These are phyloP conservation scores for Drosophila falleni DNA, from an alignment of 2,888 invertebrate genomes.

Conservation along the genomic window DNA sequence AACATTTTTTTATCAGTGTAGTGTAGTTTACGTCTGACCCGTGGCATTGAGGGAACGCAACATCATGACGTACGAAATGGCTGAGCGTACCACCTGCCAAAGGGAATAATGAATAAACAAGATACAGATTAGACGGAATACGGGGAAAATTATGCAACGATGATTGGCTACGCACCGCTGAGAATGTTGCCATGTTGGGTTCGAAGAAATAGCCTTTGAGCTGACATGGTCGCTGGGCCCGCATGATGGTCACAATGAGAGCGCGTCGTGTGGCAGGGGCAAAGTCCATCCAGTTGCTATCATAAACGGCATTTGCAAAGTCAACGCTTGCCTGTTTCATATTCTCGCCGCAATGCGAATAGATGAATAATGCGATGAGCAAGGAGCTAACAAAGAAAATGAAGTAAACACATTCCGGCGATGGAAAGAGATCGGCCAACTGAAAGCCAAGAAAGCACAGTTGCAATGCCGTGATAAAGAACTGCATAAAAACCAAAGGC, in stretches of 20 bases:
- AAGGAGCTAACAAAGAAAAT: conserved; percentile 53
- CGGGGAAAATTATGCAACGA: neutral
- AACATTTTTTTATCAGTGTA: no score
- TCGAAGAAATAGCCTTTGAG: conserved; percentile 60
- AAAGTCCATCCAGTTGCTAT: conserved; percentile 56
- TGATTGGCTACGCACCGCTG: conserved; percentile 44
- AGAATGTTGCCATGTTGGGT: conserved; percentile 66
- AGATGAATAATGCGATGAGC: conserved; percentile 60
- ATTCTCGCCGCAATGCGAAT: conserved; percentile 64
- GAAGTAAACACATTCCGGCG: conserved; percentile 47
- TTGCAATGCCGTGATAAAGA: conserved; percentile 53
- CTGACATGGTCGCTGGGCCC: conserved; percentile 57
- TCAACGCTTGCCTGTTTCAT: conserved; percentile 57
- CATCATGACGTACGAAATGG: conserved; percentile 67
- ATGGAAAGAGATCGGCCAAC: conserved; percentile 54
- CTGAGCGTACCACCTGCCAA: conserved; percentile 63
- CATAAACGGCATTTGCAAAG: conserved; percentile 54
- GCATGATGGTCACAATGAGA: conserved; percentile 50
- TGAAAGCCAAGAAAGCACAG: conserved; percentile 61
- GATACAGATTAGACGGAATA: neutral
- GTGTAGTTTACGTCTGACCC: conserved; percentile 7
- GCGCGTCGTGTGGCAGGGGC: conserved; percentile 34
- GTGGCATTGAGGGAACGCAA: conserved; percentile 58
- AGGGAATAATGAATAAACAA: conserved; percentile 1
- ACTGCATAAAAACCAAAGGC: conserved; percentile 59